A percentile compares a stretch with the other conserved stretches of the same genome.
Conservation (phyloP, 1,140 invertebrate species). For the Musca domestica region DNA sequence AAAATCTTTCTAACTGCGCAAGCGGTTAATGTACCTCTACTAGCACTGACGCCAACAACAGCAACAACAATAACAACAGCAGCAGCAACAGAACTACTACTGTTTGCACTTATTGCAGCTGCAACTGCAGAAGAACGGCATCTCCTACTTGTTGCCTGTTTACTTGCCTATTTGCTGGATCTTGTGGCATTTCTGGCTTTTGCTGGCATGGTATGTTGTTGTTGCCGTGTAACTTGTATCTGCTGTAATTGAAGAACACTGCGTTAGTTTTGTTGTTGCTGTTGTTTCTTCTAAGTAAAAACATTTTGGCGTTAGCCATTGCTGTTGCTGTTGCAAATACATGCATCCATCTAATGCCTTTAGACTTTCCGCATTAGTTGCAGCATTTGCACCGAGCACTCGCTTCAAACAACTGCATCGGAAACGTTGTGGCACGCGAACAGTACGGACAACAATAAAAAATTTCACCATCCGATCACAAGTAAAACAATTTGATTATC, state of each 20-base stretch:
- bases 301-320: too few relatives aligned
- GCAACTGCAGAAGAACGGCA: constrained; percentile 9
- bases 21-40: constrained; percentile 4
- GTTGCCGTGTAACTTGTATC: constrained; percentile 24
- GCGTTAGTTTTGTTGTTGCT: constrained; percentile 8
- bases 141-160: constrained; percentile 12
- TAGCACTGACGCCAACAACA: constrained; percentile 5
- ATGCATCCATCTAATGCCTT: constrained; percentile 24
- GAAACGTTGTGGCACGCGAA: constrained; percentile 54
- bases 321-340: constrained; percentile 24
- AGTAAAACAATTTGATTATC: too few relatives aligned
- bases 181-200: neutral
- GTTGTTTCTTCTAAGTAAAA: constrained; percentile 1
- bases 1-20: constrained; percentile 20
- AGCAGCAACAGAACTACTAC: neutral
- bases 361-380: constrained; percentile 52
- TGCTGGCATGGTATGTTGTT: constrained; percentile 29
- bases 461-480: constrained; percentile 1
- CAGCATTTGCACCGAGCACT: constrained; percentile 54
- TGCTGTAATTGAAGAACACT: constrained; percentile 13
- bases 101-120: constrained; percentile 5
- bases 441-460: constrained; percentile 38
- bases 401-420: constrained; percentile 54
- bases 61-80: neutral
- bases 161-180: neutral